Evolutionary conservation across 2,888 invertebrate genomes (phyloP), one percentile per base, ranked within the genome.

Genomic region (Cinara cedri): DNA sequence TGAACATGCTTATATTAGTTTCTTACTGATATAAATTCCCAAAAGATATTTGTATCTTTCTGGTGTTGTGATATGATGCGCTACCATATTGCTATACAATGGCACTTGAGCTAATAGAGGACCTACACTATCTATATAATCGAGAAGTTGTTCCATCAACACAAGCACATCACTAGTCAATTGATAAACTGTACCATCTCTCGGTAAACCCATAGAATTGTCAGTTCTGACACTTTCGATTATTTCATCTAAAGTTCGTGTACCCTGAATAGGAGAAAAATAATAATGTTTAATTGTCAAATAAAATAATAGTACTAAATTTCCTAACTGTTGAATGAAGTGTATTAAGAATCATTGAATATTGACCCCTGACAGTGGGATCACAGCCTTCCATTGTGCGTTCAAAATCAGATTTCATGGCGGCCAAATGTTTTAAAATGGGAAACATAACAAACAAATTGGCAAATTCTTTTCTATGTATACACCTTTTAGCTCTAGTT

Each of bases 171-270:
- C 97, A 82, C 94, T 96, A 0, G 97, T 97, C 81, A 97, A 88
- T 87, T 98, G 97, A 85, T 98, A 98, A 49, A 98, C 98, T 0
- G 98, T 99, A 81, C 98, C 99, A 88, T 99, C 99, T 85, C 92
- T 93, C 0, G 98, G 97, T 84, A 98, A 90, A 84, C 92, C 92
- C 81, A 91, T 90, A 82, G 92, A 92, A 68, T 89, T 88, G 85
- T 95, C 95, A 34, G 89, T 89, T 82, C 93, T 89, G 46, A 97
- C 90, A 81, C 93, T 94, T 84, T 97, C 97, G 81, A 96, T 90
- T 86, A 97, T 97, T 85, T 96, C 96, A 85, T 97, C 97, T 83
- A 97, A 86, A 11, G 95, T 94, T 86, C 93, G 94, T 51, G 93
- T 90, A 81, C 96, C 96, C 95, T 95, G 83, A 54, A 86, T 86